phyloP scores from a whole-genome alignment of 2,797 vertebrate species.

The Heliangelus exortis region DNA sequence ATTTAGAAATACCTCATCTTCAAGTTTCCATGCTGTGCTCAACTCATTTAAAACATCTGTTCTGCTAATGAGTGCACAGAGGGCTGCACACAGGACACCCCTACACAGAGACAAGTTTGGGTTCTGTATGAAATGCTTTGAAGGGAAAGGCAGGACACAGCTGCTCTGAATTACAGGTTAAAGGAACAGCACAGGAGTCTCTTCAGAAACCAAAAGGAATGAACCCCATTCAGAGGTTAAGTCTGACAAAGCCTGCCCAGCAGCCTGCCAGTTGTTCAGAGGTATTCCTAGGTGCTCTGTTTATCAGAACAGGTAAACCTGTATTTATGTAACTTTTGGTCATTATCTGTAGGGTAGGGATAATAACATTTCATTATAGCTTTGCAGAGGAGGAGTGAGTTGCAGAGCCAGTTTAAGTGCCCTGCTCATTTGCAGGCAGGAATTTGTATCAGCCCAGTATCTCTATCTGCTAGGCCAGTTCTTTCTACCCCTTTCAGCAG shows the following conservation, averaged over 20 bases:
- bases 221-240: background rate
- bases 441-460: background rate
- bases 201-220: background rate
- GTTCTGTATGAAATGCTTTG: background rate
- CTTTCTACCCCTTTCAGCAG: background rate
- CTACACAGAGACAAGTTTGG: background rate
- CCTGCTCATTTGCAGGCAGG: background rate
- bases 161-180: background rate
- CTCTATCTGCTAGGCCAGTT: background rate
- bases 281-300: background rate
- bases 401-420: constrained; percentile 1
- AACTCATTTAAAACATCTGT: background rate
- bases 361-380: background rate
- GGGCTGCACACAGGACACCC: background rate
- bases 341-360: background rate
- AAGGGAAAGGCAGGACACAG: background rate
- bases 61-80: background rate
- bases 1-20: background rate
- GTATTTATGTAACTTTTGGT: background rate
- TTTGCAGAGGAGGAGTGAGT: background rate
- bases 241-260: background rate
- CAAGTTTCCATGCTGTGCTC: background rate
- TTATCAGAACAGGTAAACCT: background rate
- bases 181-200: background rate
- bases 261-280: background rate